A percentile compares a stretch with the other conserved stretches of the same genome.
Evolutionary conservation across 2,888 invertebrate species (phyloP).

Genomic region (Scaptomyza parva): DNA sequence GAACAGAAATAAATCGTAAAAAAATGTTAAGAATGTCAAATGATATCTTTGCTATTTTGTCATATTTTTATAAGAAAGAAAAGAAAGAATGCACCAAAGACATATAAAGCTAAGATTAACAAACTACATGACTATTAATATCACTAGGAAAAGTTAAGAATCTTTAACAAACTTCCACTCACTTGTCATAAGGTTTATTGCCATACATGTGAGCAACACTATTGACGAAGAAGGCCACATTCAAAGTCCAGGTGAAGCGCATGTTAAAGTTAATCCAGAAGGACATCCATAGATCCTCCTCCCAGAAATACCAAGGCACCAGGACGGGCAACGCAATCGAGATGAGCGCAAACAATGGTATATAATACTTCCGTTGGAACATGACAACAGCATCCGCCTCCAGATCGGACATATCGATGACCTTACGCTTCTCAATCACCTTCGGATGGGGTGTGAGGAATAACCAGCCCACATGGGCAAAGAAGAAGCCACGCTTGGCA

Average conservation of each 20-base stretch:
- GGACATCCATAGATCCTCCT: conserved; percentile 90
- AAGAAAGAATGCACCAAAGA: too few species aligned
- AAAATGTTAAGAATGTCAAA: too few species aligned
- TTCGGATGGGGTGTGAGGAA: conserved; percentile 93
- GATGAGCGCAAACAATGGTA: conserved; percentile 89
- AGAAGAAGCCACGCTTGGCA: conserved; percentile 93
- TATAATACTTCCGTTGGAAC: conserved; percentile 91
- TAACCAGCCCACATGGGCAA: conserved; percentile 97
- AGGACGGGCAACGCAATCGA: conserved; percentile 89
- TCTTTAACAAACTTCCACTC: too few species aligned
- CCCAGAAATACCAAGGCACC: conserved; percentile 93
- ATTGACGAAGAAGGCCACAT: conserved; percentile 97
- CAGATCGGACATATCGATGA: conserved; percentile 90
- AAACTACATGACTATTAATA: too few species aligned
- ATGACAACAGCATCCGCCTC: conserved; percentile 90
- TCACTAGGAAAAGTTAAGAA: too few species aligned
- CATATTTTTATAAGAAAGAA: too few species aligned
- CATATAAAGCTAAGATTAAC: too few species aligned
- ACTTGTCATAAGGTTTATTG: conserved; percentile 95
- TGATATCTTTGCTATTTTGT: too few species aligned
- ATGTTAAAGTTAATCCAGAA: conserved; percentile 94
- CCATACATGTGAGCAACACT: conserved; percentile 97
- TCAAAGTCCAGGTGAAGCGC: conserved; percentile 93
- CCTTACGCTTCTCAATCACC: conserved; percentile 89
- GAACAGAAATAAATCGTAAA: background rate